A percentile compares a stretch with the other conserved stretches of the same genome.
These are phyloP conservation scores for Danio tinwini DNA, from an alignment of 2,797 vertebrate genomes.

Conservation along the genomic window DNA sequence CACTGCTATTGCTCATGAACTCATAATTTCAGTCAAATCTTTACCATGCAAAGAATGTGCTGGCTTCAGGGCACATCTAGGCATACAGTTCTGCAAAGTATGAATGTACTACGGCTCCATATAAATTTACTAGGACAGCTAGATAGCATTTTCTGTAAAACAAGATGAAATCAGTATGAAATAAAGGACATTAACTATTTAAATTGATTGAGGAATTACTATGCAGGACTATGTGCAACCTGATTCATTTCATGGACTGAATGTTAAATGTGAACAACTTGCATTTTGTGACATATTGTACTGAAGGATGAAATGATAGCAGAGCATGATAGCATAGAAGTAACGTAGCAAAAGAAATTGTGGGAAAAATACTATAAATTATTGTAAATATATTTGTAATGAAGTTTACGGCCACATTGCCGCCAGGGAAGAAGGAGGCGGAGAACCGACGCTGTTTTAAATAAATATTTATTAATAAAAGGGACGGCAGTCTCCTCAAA, in stretches of 20 bases:
- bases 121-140: neutral
- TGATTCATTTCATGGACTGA: neutral
- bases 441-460: too few species aligned
- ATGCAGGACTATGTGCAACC: neutral
- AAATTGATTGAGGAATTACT: neutral
- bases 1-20: conserved; percentile 4
- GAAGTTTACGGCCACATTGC: too few species aligned
- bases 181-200: conserved; percentile 31
- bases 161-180: conserved; percentile 26
- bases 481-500: too few species aligned
- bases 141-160: conserved; percentile 39
- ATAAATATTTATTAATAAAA: too few species aligned
- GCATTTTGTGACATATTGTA: neutral
- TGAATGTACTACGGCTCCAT: conserved; percentile 38
- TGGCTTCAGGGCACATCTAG: conserved; percentile 47
- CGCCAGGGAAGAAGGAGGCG: too few species aligned
- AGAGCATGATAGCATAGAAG: too few species aligned
- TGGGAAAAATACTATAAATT: too few species aligned
- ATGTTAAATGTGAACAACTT: neutral
- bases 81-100: conserved; percentile 5
- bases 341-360: too few species aligned
- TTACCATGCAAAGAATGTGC: conserved; percentile 45
- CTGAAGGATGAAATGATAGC: neutral
- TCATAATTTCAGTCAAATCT: conserved; percentile 38
- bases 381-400: too few species aligned